Evolutionary conservation across 2,113 vertebrate species (phyloP).

Genomic region (Pedionomus torquatus): DNA sequence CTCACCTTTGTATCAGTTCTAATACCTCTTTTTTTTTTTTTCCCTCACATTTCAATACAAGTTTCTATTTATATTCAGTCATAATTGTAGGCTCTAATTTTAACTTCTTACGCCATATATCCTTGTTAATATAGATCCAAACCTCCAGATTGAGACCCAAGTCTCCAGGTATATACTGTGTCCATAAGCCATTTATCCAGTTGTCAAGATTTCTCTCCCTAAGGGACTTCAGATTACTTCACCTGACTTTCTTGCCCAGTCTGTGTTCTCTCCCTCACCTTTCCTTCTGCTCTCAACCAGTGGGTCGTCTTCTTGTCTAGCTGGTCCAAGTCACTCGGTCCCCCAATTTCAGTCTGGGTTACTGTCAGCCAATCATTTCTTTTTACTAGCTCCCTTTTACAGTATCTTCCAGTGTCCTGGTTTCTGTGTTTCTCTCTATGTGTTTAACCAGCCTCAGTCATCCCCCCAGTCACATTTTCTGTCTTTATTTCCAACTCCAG

Average conservation of each 20-base stretch:
- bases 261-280: not conserved
- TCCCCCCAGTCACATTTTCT: not conserved
- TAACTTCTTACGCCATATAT: not conserved
- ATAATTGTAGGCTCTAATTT: not conserved
- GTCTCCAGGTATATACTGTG: not conserved
- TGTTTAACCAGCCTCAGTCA: not conserved
- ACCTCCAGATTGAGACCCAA: too few relatives aligned
- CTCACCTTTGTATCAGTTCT: not conserved
- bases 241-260: not conserved
- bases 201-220: not conserved
- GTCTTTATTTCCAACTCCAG: not conserved
- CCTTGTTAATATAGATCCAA: not conserved
- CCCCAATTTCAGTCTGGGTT: not conserved
- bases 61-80: not conserved
- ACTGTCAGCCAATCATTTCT: not conserved
- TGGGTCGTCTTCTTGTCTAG: not conserved
- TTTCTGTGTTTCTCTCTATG: not conserved
- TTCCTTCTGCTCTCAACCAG: not conserved
- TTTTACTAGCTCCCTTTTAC: not conserved
- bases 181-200: not conserved
- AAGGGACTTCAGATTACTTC: not conserved
- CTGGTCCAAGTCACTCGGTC: not conserved
- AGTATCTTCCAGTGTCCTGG: not conserved
- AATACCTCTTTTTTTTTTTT: not conserved
- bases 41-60: not conserved